Conservation (phyloP, 2,888 invertebrate genomes). For the Poecilobothrus nobilitatus region DNA sequence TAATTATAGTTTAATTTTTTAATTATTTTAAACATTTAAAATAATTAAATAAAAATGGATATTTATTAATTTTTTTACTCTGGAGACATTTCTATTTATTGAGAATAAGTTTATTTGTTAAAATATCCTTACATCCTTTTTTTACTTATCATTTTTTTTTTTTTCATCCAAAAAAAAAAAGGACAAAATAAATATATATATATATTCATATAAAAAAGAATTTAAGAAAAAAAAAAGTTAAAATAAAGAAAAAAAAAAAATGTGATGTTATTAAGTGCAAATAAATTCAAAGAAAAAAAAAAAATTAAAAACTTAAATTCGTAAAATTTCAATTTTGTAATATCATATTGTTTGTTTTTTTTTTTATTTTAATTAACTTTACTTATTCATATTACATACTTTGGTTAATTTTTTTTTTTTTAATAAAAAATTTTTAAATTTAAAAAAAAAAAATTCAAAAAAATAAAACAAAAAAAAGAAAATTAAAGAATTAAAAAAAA, state of each 20-base stretch:
- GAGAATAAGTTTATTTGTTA: too few relatives aligned
- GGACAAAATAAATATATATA: background rate
- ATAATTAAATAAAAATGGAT: too few relatives aligned
- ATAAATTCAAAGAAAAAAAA: background rate
- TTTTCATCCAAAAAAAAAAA: background rate
- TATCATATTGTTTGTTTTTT: background rate
- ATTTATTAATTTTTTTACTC: too few relatives aligned
- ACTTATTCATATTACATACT: background rate
- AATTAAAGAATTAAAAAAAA: background rate
- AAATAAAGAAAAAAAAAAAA: background rate
- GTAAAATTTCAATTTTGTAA: background rate
- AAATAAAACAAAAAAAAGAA: too few relatives aligned
- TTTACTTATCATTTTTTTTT: too few relatives aligned
- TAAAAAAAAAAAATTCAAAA: background rate
- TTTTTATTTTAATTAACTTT: too few relatives aligned
- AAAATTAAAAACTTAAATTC: background rate
- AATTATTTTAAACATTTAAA: too few relatives aligned
- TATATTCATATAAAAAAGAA: background rate
- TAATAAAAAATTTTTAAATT: background rate
- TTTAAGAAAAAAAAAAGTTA: background rate
- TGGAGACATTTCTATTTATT: too few relatives aligned
- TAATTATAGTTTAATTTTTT: too few relatives aligned
- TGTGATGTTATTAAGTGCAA: constrained; percentile 4
- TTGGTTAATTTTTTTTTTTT: background rate
- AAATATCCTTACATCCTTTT: too few relatives aligned